These are phyloP conservation scores for Pararge aegeria DNA, from an alignment of 1,140 invertebrate genomes.

Conservation along the genomic window DNA sequence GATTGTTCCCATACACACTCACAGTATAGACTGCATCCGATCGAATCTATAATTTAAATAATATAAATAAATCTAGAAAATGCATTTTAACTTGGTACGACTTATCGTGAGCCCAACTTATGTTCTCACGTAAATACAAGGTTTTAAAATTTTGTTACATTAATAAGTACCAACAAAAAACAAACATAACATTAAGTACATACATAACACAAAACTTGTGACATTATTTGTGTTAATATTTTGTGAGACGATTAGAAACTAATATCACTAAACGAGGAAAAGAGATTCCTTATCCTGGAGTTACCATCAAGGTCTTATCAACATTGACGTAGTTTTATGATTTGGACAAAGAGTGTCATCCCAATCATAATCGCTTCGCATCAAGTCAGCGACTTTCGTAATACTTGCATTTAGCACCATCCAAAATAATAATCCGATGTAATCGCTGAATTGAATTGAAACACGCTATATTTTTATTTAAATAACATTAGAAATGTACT, in stretches of 20 bases:
- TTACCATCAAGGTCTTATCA: slow-evolving; percentile 40
- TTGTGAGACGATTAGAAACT: slow-evolving; percentile 73
- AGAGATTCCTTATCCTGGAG: slow-evolving; percentile 66
- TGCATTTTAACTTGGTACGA: slow-evolving; percentile 77
- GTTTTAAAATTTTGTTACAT: slow-evolving; percentile 9
- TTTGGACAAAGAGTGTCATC: slow-evolving; percentile 74
- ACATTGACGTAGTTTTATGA: slow-evolving; percentile 49
- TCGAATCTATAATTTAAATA: slow-evolving; percentile 72
- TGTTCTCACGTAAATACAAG: slow-evolving; percentile 5
- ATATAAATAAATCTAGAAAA: slow-evolving; percentile 76
- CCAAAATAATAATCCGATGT: slow-evolving; percentile 27
- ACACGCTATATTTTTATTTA: slow-evolving; percentile 48
- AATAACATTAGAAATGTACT: slow-evolving; percentile 41
- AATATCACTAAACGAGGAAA: slow-evolving; percentile 77
- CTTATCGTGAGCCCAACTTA: slow-evolving; percentile 38
- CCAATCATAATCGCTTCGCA: slow-evolving; percentile 68
- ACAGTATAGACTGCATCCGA: slow-evolving; percentile 67
- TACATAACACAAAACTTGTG: slow-evolving; percentile 66
- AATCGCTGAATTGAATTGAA: slow-evolving; percentile 70
- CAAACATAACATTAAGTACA: slow-evolving; percentile 74
- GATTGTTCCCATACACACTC: slow-evolving; percentile 67
- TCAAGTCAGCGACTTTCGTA: slow-evolving; percentile 56
- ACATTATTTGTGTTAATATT: slow-evolving; percentile 69
- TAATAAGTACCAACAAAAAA: slow-evolving; percentile 71
- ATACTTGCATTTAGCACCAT: slow-evolving; percentile 56